phyloP scores from a whole-genome alignment of 2,797 vertebrate genomes.

The Florisuga fusca region DNA sequence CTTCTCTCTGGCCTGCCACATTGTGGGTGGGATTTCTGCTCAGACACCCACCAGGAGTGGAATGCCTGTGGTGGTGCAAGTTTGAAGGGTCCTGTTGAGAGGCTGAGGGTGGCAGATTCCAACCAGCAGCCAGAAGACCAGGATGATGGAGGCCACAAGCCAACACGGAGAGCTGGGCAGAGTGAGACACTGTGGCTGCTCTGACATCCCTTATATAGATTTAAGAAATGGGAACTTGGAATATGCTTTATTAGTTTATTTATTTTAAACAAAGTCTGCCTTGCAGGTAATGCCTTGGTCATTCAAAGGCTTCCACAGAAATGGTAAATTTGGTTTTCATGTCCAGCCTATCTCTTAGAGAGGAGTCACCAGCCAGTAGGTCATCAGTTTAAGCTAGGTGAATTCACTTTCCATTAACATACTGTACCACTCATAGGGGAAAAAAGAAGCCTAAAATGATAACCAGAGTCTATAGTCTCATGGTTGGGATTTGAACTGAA shows the following conservation, averaged over 20 bases:
- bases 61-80: background rate
- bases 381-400: background rate
- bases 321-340: background rate
- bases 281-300: background rate
- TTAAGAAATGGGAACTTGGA: background rate
- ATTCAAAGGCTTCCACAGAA: background rate
- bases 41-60: background rate
- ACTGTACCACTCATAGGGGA: background rate
- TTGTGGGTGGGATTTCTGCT: background rate
- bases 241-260: background rate
- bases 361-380: background rate
- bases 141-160: background rate
- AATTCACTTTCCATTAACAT: background rate
- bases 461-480: no score
- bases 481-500: no score
- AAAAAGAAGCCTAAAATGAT: background rate
- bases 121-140: background rate
- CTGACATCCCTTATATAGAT: background rate
- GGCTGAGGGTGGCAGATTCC: background rate
- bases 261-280: background rate
- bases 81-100: background rate
- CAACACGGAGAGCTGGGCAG: background rate
- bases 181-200: rapidly evolving
- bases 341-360: background rate
- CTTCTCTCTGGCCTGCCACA: background rate